phyloP scores from a whole-genome alignment of 2,113 vertebrate species.

The Oryzias celebensis region DNA sequence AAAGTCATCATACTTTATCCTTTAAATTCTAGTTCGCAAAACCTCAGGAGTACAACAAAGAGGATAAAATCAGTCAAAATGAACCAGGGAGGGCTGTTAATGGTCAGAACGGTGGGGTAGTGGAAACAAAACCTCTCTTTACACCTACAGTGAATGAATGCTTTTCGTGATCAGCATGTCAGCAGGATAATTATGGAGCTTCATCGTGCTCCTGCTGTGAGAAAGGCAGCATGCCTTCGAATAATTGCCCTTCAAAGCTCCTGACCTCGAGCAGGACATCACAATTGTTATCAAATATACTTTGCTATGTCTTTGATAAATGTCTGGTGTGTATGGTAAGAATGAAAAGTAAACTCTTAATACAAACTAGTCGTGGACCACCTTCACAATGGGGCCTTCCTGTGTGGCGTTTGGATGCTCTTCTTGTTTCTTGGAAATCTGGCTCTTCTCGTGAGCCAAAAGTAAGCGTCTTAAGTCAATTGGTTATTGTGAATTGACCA shows the following conservation, averaged over 20 bases:
- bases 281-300: constrained; percentile 41
- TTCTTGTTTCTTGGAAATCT: too few species aligned
- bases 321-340: constrained; percentile 14
- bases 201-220: constrained; percentile 39
- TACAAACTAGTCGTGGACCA: too few species aligned
- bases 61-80: constrained; percentile 32
- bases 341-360: constrained; percentile 1
- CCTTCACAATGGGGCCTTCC: too few species aligned
- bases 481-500: background rate
- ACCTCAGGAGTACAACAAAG: constrained; percentile 25
- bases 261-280: constrained; percentile 53
- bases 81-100: constrained; percentile 15
- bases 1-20: constrained; percentile 10
- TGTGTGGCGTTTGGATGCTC: too few species aligned
- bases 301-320: constrained; percentile 24
- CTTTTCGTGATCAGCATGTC: constrained; percentile 29
- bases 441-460: too few species aligned
- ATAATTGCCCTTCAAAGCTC: constrained; percentile 59
- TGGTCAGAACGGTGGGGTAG: constrained; percentile 22
- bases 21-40: background rate
- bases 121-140: constrained; percentile 21
- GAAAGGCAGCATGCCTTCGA: constrained; percentile 46
- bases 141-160: constrained; percentile 37
- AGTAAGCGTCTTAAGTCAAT: background rate
- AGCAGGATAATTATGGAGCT: constrained; percentile 49